These are phyloP conservation scores for Tupiocoris notatus DNA, from an alignment of 2,888 invertebrate species.

Conservation along the genomic window DNA sequence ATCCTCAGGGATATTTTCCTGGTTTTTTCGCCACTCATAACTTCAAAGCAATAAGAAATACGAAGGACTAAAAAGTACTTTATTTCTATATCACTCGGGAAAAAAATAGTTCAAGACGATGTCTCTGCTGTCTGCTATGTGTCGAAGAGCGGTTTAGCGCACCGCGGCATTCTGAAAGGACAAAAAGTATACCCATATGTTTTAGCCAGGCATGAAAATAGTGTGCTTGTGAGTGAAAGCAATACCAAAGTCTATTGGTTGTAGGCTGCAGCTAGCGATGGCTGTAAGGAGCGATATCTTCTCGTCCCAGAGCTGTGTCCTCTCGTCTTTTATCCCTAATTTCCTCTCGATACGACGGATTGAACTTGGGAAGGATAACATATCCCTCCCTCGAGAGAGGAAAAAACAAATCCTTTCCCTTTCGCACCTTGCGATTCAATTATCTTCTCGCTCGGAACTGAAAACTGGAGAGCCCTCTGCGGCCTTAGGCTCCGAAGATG, in stretches of 20 bases:
- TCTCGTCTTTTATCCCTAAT: slow-evolving; percentile 24
- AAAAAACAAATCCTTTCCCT: slow-evolving; percentile 26
- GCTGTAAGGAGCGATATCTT: not conserved
- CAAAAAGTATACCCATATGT: no score
- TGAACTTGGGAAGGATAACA: not conserved
- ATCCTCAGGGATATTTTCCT: no score
- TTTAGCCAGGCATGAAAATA: no score
- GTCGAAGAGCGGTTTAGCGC: no score
- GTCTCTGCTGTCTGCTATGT: no score
- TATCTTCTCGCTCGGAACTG: slow-evolving; percentile 26
- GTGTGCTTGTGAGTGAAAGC: no score
- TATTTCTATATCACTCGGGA: no score
- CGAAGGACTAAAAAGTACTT: no score
- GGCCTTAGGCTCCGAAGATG: not conserved
- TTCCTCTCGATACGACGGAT: not conserved
- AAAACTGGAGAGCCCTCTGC: slow-evolving; percentile 6
- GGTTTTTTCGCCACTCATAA: no score
- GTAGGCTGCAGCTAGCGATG: not conserved
- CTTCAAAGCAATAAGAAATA: no score
- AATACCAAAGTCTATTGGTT: slow-evolving; percentile 27
- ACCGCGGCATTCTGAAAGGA: no score
- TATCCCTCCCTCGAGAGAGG: slow-evolving; percentile 6
- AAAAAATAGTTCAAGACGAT: no score
- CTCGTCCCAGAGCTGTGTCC: not conserved
- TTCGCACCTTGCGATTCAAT: slow-evolving; percentile 37